phyloP scores from a whole-genome alignment of 1,140 invertebrate genomes.

The Triops cancriformis region DNA sequence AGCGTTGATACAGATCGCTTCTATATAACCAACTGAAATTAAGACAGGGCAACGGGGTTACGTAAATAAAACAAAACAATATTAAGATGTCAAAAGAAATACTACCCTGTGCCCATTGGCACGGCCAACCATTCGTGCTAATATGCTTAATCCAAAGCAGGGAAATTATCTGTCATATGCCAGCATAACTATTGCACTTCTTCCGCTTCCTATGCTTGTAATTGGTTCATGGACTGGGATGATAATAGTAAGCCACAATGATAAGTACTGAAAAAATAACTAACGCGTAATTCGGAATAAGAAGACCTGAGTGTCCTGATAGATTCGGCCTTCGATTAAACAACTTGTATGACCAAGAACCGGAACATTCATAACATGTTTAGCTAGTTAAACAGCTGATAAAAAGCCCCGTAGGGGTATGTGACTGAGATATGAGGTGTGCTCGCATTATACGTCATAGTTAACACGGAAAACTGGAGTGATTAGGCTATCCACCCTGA shows the following conservation, averaged over 20 bases:
- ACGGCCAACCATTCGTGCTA: neutral
- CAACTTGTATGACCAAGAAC: no score
- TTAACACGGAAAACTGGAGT: neutral
- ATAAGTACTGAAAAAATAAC: no score
- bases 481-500: neutral
- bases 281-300: no score
- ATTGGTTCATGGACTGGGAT: neutral
- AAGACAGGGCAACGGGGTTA: neutral
- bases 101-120: neutral
- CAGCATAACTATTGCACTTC: neutral
- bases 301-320: no score
- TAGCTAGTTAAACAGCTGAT: no score
- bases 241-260: no score
- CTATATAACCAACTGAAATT: neutral
- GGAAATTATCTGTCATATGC: neutral
- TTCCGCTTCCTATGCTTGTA: neutral
- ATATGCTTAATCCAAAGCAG: neutral
- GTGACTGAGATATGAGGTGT: neutral
- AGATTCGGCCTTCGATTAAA: no score
- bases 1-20: no score
- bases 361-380: no score
- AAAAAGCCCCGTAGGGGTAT: neutral
- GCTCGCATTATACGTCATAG: neutral
- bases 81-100: neutral
- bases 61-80: neutral